A percentile compares a stretch with the other conserved stretches of the same genome.
These are phyloP conservation scores for Sphenodon punctatus DNA, from an alignment of 2,797 vertebrate species.

Conservation along the genomic window DNA sequence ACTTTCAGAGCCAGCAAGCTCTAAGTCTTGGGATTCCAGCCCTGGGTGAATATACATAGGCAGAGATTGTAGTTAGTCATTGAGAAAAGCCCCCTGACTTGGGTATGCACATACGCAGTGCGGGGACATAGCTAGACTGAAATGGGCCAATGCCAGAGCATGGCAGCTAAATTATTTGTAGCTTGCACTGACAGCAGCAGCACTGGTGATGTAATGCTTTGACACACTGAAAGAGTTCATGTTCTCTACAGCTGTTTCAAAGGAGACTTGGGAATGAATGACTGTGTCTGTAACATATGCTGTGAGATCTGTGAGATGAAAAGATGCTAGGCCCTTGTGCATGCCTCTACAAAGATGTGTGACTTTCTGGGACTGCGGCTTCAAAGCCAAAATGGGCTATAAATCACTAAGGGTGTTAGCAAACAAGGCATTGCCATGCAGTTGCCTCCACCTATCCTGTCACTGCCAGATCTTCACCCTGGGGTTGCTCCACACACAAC, in stretches of 20 bases:
- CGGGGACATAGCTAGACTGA: background rate
- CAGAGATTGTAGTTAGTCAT: background rate
- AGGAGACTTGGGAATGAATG: background rate
- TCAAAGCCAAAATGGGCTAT: background rate
- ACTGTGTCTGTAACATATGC: background rate
- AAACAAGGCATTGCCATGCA: no score
- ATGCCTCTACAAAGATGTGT: background rate
- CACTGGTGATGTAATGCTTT: background rate
- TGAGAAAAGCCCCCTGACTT: constrained; percentile 33
- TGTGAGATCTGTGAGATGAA: background rate
- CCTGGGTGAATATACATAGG: fast-evolving
- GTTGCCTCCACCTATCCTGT: no score
- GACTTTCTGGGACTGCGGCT: background rate
- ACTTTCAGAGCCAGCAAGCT: background rate
- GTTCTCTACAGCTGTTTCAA: background rate
- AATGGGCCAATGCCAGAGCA: fast-evolving
- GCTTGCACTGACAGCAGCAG: background rate
- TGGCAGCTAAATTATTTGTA: background rate
- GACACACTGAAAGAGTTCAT: background rate
- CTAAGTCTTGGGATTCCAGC: background rate
- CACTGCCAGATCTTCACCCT: no score
- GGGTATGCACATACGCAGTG: no score
- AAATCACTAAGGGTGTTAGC: background rate
- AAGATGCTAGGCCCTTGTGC: background rate
- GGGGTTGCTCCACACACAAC: no score